phyloP scores from a whole-genome alignment of 2,113 vertebrate species.

The Spermophilus dauricus region DNA sequence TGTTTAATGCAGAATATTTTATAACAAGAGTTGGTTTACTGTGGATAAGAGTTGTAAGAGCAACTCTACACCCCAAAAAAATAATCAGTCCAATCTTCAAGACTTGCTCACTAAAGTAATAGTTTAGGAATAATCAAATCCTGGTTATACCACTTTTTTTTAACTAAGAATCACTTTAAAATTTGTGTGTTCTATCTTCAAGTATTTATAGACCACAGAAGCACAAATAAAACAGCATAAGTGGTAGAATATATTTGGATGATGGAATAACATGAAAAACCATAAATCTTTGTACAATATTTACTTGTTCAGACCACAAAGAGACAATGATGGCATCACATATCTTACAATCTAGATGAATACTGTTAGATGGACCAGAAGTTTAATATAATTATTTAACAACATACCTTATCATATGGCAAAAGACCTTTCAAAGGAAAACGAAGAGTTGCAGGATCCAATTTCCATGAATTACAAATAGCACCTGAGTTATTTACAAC shows the following conservation, averaged over 20 bases:
- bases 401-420: constrained; percentile 97
- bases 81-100: background rate
- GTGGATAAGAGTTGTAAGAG: background rate
- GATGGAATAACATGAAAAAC: background rate
- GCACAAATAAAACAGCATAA: background rate
- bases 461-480: constrained; percentile 99
- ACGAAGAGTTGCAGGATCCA: constrained; percentile 97
- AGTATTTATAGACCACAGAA: background rate
- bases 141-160: background rate
- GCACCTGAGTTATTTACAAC: constrained; percentile 99
- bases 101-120: background rate
- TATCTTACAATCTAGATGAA: background rate
- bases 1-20: background rate
- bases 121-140: background rate
- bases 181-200: constrained; percentile 3
- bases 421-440: constrained; percentile 98
- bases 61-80: background rate
- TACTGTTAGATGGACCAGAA: background rate
- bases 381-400: background rate
- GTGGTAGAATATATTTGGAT: background rate
- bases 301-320: constrained; percentile 16
- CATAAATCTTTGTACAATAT: background rate
- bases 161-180: constrained; percentile 45
- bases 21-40: background rate
- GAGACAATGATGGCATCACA: background rate